These are phyloP conservation scores for Staurois parvus DNA, from an alignment of 2,797 vertebrate genomes.

Conservation along the genomic window DNA sequence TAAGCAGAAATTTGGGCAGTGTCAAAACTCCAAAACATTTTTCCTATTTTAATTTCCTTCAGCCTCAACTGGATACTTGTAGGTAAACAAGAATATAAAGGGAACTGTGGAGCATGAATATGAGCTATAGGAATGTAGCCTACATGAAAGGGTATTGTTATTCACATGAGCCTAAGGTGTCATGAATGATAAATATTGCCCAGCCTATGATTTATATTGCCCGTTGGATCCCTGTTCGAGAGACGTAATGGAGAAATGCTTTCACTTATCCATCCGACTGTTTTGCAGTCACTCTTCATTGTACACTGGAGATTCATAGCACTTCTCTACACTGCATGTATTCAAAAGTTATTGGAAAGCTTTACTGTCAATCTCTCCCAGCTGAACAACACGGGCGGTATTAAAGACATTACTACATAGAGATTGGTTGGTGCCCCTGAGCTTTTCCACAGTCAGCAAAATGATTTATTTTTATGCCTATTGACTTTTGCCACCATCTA, in stretches of 20 bases:
- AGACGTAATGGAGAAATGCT: neutral
- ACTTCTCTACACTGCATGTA: neutral
- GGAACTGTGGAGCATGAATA: neutral
- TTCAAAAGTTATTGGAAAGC: constrained; percentile 11
- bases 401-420: neutral
- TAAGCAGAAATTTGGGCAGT: no score
- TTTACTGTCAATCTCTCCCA: constrained; percentile 4
- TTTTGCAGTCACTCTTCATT: neutral
- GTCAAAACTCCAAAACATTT: no score
- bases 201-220: neutral
- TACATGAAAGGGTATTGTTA: neutral
- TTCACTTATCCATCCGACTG: neutral
- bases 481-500: constrained; percentile 23
- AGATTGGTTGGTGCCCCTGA: neutral
- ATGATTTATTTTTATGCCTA: constrained; percentile 33
- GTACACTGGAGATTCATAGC: neutral
- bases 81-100: no score
- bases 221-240: neutral
- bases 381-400: neutral
- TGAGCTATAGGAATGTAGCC: neutral
- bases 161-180: neutral
- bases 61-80: no score
- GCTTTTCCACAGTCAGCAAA: constrained; percentile 13
- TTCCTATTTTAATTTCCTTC: no score
- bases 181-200: neutral